Percentiles rank a stretch among this genome's conserved stretches.
Conservation (phyloP, 2,888 invertebrate species). For the Meliscaeva auricollis region DNA sequence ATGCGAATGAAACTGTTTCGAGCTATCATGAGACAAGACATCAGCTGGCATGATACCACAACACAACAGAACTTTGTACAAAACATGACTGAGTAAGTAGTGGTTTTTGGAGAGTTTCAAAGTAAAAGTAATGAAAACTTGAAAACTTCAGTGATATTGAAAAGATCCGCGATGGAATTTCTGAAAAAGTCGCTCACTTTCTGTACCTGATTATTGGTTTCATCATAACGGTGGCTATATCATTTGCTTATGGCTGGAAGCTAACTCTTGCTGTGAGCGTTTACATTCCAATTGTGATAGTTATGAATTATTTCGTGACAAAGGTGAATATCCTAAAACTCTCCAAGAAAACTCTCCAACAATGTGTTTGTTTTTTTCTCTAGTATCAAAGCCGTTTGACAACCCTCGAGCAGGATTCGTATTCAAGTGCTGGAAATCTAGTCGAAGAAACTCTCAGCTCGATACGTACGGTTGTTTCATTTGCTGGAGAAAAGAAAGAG, state of each 20-base stretch:
- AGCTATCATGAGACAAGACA: constrained; percentile 89
- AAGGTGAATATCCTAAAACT: constrained; percentile 85
- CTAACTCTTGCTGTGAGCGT: constrained; percentile 92
- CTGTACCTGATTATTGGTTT: constrained; percentile 85
- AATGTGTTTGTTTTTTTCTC: neutral
- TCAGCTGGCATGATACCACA: constrained; percentile 90
- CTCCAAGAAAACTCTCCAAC: neutral
- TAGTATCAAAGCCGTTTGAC: constrained; percentile 88
- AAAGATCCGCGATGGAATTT: constrained; percentile 93
- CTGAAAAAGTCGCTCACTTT: constrained; percentile 92
- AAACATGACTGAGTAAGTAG: constrained; percentile 90
- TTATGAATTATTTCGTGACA: constrained; percentile 90
- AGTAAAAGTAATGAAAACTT: neutral
- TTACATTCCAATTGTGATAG: constrained; percentile 91
- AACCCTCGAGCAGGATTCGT: constrained; percentile 88
- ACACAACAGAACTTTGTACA: constrained; percentile 90
- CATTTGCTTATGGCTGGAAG: constrained; percentile 93
- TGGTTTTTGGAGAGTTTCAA: constrained; percentile 5
- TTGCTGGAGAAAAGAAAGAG: constrained; percentile 91
- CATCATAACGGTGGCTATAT: constrained; percentile 88
- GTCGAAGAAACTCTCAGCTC: constrained; percentile 91
- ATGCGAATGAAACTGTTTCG: constrained; percentile 87
- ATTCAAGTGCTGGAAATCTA: constrained; percentile 90
- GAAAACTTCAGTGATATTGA: constrained; percentile 87
- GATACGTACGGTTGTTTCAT: constrained; percentile 91